Conservation (phyloP, 2,888 invertebrate species). For the Poecilobothrus nobilitatus region DNA sequence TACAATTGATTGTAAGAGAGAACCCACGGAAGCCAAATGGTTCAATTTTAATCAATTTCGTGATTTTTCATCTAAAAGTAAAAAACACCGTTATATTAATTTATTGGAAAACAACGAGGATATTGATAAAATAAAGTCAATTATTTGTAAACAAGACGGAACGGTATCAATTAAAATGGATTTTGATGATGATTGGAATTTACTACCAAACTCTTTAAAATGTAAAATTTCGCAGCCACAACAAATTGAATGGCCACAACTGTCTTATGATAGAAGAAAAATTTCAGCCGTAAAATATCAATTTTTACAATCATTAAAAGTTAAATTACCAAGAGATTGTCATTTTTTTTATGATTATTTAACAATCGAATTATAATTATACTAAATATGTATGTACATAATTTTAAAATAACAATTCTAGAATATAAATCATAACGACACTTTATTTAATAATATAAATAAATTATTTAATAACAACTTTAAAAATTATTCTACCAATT, state of each 20-base stretch:
- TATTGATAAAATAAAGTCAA: neutral
- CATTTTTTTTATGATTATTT: conserved; percentile 12
- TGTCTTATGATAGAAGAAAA: conserved; percentile 9
- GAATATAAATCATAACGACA: no score
- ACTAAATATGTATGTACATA: no score
- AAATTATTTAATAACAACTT: no score
- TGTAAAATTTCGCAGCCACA: no score
- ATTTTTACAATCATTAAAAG: conserved; percentile 3
- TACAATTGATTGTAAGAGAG: neutral
- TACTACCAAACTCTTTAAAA: neutral
- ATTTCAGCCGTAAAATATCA: conserved; percentile 9
- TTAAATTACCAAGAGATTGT: conserved; percentile 9
- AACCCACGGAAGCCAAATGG: neutral
- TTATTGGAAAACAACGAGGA: neutral
- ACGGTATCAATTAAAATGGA: neutral
- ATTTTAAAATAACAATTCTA: no score
- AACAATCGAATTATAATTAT: conserved; percentile 7
- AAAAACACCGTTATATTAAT: conserved; percentile 1
- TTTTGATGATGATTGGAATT: neutral
- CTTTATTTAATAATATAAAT: no score
- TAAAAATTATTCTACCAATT: conserved; percentile 54
- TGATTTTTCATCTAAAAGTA: neutral
- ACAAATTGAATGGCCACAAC: neutral
- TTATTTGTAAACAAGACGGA: neutral
- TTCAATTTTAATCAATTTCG: conserved; percentile 2